Conservation (phyloP, 1,140 invertebrate genomes). For the Heliconius hewitsoni region DNA sequence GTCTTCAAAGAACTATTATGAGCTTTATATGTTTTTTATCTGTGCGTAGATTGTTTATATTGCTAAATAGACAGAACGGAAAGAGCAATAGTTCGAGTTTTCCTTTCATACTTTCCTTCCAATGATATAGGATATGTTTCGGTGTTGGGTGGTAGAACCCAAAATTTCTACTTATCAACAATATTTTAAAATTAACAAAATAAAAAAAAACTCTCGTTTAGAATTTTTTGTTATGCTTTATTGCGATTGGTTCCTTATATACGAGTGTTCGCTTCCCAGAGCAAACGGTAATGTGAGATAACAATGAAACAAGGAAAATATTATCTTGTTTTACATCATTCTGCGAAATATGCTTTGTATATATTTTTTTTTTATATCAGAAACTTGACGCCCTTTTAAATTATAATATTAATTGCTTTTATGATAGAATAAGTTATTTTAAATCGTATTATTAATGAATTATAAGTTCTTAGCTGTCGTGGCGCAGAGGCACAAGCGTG, state of each 20-base stretch:
- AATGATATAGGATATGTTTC: too few species aligned
- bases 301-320: slow-evolving; percentile 12
- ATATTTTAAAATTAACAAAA: neutral
- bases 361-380: neutral
- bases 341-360: neutral
- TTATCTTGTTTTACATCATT: slow-evolving; percentile 8
- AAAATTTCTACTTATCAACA: neutral
- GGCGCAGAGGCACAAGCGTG: too few species aligned
- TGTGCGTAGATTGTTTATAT: too few species aligned
- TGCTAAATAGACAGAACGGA: too few species aligned
- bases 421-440: neutral
- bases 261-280: neutral
- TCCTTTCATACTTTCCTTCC: too few species aligned
- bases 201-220: neutral
- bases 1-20: too few species aligned
- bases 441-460: too few species aligned
- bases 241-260: neutral
- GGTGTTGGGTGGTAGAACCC: too few species aligned
- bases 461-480: too few species aligned
- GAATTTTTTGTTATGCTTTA: slow-evolving; percentile 1
- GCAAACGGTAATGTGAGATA: slow-evolving; percentile 8
- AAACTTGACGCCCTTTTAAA: neutral
- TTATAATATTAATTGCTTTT: neutral
- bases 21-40: too few species aligned
- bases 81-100: too few species aligned